Evolutionary conservation across 2,113 vertebrate species (phyloP).

Genomic region (Orthonyx spaldingii): DNA sequence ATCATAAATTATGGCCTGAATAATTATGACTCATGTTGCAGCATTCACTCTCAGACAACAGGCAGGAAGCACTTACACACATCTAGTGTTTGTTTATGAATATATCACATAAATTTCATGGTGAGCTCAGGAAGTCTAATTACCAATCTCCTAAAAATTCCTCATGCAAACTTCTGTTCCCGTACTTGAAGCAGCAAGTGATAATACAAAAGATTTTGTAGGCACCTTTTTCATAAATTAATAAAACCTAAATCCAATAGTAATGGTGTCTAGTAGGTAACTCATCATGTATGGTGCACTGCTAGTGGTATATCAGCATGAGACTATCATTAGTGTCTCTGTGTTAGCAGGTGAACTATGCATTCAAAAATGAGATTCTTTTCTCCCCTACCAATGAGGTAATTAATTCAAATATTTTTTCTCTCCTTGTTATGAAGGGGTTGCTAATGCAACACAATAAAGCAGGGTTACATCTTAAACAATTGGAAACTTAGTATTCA

Average conservation of each 20-base stretch:
- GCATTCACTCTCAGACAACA: background rate
- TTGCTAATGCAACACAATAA: background rate
- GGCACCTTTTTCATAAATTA: background rate
- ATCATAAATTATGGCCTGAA: background rate
- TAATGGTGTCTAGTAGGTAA: background rate
- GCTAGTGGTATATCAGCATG: background rate
- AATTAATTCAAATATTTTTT: conserved; percentile 25
- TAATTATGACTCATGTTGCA: background rate
- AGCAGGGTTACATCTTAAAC: background rate
- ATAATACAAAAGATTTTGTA: background rate
- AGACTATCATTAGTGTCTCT: background rate
- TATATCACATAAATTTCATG: background rate
- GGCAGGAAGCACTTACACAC: background rate
- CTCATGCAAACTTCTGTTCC: background rate
- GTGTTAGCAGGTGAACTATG: background rate
- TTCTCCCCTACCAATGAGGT: background rate
- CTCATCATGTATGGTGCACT: background rate
- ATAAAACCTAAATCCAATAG: background rate
- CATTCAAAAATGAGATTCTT: background rate
- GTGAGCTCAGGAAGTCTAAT: background rate
- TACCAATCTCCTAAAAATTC: background rate
- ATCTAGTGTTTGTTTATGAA: background rate
- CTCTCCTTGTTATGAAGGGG: background rate
- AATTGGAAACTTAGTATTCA: background rate
- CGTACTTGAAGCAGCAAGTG: background rate